Evolutionary conservation across 2,113 vertebrate species (phyloP).

Genomic region (human (Homo sapiens)): DNA sequence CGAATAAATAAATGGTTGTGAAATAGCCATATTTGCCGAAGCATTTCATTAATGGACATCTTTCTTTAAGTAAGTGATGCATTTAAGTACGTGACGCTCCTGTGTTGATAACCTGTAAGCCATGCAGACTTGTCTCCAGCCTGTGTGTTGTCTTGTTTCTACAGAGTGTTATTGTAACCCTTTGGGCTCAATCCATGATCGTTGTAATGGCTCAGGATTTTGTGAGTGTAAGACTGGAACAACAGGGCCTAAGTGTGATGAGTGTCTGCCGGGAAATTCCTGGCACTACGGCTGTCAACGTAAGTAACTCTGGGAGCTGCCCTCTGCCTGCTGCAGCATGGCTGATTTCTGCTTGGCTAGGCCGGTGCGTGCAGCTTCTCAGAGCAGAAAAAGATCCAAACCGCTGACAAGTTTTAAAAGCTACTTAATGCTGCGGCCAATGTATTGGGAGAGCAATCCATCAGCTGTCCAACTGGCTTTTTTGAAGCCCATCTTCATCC

Average conservation of each 20-base stretch:
- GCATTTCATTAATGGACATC: conserved; percentile 72
- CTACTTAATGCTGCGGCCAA: not conserved
- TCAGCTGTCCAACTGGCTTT: conserved; percentile 52
- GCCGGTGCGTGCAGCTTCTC: conserved; percentile 76
- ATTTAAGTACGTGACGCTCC: conserved; percentile 66
- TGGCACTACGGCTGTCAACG: conserved; percentile 98
- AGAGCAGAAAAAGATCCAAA: conserved; percentile 73
- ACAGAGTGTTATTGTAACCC: conserved; percentile 99
- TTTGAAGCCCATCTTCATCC: conserved; percentile 29
- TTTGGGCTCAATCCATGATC: conserved; percentile 96
- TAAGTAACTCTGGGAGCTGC: conserved; percentile 91
- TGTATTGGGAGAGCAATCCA: conserved; percentile 32
- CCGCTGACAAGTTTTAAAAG: conserved; percentile 55
- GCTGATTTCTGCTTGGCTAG: conserved; percentile 82
- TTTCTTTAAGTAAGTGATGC: conserved; percentile 75
- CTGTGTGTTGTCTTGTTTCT: conserved; percentile 96
- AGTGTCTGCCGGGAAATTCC: conserved; percentile 98
- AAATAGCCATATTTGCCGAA: conserved; percentile 54
- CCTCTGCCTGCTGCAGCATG: conserved; percentile 78
- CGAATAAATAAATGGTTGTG: conserved; percentile 70
- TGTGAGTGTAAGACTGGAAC: conserved; percentile 99
- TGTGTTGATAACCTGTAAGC: conserved; percentile 76
- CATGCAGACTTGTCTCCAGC: conserved; percentile 84
- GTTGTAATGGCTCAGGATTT: conserved; percentile 99
- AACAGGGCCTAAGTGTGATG: conserved; percentile 96